Conservation (phyloP, 2,113 vertebrate genomes). For the Notarius quadriscutis region DNA sequence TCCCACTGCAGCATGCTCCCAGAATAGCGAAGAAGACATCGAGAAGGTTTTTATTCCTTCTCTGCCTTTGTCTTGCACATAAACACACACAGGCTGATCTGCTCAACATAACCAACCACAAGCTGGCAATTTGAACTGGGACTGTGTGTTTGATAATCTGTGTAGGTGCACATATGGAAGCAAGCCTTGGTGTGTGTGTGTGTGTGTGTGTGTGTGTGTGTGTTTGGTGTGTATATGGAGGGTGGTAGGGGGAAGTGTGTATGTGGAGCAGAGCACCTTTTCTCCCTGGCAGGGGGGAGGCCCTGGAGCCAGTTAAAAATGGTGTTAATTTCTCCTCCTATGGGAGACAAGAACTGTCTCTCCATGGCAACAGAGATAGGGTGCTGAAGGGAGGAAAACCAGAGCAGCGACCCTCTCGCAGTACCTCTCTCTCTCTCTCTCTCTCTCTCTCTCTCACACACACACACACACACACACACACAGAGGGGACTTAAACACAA, state of each 20-base stretch:
- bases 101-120: slow-evolving; percentile 22
- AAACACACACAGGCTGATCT: slow-evolving; percentile 36
- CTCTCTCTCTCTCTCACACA: neutral
- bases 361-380: slow-evolving; percentile 82
- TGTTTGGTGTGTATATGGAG: slow-evolving; percentile 10
- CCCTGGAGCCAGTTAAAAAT: slow-evolving; percentile 81
- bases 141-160: slow-evolving; percentile 42
- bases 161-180: slow-evolving; percentile 37
- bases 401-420: slow-evolving; percentile 75
- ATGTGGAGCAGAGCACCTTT: slow-evolving; percentile 65
- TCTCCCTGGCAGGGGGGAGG: slow-evolving; percentile 69
- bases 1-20: slow-evolving; percentile 56
- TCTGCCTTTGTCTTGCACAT: slow-evolving; percentile 1
- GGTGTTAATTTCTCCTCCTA: slow-evolving; percentile 83
- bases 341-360: slow-evolving; percentile 79
- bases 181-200: neutral
- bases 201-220: neutral
- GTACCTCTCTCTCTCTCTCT: slow-evolving; percentile 27
- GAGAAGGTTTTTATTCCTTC: slow-evolving; percentile 45
- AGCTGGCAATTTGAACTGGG: slow-evolving; percentile 28
- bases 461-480: slow-evolving; percentile 29
- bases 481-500: slow-evolving; percentile 8
- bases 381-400: slow-evolving; percentile 77
- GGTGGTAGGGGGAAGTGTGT: slow-evolving; percentile 39
- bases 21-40: slow-evolving; percentile 53